Evolutionary conservation across 2,797 vertebrate species (phyloP).

Genomic region (Aeoliscus strigatus): DNA sequence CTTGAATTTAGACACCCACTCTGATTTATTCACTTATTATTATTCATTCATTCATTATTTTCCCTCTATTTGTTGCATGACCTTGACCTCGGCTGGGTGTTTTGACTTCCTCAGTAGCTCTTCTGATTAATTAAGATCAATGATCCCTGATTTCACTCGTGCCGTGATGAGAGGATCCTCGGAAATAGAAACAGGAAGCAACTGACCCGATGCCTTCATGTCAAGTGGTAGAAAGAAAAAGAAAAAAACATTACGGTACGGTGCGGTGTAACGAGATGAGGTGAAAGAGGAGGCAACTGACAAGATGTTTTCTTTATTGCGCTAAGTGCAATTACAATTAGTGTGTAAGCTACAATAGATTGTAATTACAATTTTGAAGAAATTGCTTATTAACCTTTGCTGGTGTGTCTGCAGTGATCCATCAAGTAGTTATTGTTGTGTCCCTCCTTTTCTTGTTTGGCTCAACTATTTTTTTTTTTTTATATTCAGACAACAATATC

Average conservation of each 20-base stretch:
- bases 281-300: slow-evolving; percentile 22
- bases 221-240: slow-evolving; percentile 28
- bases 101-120: slow-evolving; percentile 47
- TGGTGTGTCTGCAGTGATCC: slow-evolving; percentile 14
- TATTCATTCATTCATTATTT: too few species aligned
- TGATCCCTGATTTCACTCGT: slow-evolving; percentile 50
- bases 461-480: too few species aligned
- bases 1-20: slow-evolving; percentile 28
- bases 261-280: slow-evolving; percentile 14
- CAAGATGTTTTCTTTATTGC: slow-evolving; percentile 30
- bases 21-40: slow-evolving; percentile 43
- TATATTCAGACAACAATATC: not conserved
- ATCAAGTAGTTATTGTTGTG: slow-evolving; percentile 11
- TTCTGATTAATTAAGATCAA: slow-evolving; percentile 62
- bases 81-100: slow-evolving; percentile 48
- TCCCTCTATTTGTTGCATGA: slow-evolving; percentile 22
- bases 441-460: too few species aligned
- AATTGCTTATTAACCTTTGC: slow-evolving; percentile 21
- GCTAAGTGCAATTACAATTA: too few species aligned
- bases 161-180: slow-evolving; percentile 38
- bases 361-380: slow-evolving; percentile 25
- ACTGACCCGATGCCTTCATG: slow-evolving; percentile 45
- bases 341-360: too few species aligned
- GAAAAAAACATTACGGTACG: slow-evolving; percentile 38
- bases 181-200: slow-evolving; percentile 29